A percentile compares a stretch with the other conserved stretches of the same genome.
These are phyloP conservation scores for Gambusia holbrooki DNA, from an alignment of 2,113 vertebrate species.

Conservation along the genomic window DNA sequence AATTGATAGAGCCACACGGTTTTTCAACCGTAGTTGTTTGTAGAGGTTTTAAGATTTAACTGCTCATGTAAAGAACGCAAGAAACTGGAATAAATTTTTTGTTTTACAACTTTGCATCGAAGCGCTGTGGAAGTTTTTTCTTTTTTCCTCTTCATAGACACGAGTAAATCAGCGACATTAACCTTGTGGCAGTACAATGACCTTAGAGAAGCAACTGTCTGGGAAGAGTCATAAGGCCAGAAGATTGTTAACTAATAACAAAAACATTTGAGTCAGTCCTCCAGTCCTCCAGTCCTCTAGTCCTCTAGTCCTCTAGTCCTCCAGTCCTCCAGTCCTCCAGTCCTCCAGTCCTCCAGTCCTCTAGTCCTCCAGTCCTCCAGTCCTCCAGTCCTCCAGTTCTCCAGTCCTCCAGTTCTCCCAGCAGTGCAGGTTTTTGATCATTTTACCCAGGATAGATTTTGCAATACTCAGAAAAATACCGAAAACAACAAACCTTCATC, in stretches of 20 bases:
- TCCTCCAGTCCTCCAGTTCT: not conserved
- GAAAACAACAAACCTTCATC: not conserved
- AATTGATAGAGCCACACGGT: no score
- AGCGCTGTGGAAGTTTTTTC: no score
- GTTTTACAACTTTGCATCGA: no score
- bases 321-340: not conserved
- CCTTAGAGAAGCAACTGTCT: not conserved
- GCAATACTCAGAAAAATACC: not conserved
- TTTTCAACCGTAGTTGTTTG: no score
- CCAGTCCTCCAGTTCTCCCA: not conserved
- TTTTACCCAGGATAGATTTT: not conserved
- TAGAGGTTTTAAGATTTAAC: no score
- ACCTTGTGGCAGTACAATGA: no score
- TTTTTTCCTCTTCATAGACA: no score
- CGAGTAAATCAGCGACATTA: no score
- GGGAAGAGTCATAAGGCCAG: not conserved
- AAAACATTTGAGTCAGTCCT: not conserved
- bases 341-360: not conserved
- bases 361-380: no score
- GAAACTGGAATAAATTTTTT: no score
- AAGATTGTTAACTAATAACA: not conserved
- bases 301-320: not conserved
- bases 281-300: not conserved
- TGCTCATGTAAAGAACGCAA: no score
- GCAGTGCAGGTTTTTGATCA: not conserved